Percentiles rank a stretch among this genome's conserved stretches.
Evolutionary conservation across 1,140 invertebrate genomes (phyloP).

Genomic region (Globodera ellingtonae): DNA sequence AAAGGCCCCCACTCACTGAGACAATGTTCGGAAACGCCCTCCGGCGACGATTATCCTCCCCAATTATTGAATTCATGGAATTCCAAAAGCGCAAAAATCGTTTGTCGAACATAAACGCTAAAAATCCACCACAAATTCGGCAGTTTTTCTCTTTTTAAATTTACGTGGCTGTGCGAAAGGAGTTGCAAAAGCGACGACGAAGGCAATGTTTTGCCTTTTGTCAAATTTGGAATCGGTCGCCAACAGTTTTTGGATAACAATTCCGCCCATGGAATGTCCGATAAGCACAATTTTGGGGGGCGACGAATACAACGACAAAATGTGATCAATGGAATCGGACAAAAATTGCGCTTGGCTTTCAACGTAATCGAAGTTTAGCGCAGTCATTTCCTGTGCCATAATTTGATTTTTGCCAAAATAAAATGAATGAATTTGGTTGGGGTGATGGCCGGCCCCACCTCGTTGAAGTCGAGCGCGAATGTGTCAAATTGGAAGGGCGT

Average conservation of each 20-base stretch:
- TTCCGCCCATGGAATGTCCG: constrained; percentile 56
- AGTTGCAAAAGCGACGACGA: constrained; percentile 46
- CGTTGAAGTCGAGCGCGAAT: constrained; percentile 54
- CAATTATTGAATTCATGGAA: constrained; percentile 31
- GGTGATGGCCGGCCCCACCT: constrained; percentile 25
- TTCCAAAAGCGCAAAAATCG: constrained; percentile 44
- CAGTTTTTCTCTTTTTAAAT: background rate
- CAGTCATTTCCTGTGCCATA: constrained; percentile 46
- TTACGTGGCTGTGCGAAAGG: constrained; percentile 50
- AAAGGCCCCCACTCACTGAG: constrained; percentile 49
- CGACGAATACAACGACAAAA: constrained; percentile 38
- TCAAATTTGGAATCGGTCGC: background rate
- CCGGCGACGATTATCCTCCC: no score
- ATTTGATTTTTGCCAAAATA: constrained; percentile 4
- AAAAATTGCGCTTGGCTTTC: constrained; percentile 43
- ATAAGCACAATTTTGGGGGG: constrained; percentile 46
- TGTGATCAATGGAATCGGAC: constrained; percentile 29
- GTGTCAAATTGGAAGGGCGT: constrained; percentile 53
- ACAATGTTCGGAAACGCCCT: constrained; percentile 34
- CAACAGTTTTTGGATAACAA: constrained; percentile 42
- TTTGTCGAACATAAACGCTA: constrained; percentile 42
- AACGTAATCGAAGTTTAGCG: constrained; percentile 44
- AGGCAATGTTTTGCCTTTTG: constrained; percentile 16
- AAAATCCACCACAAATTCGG: constrained; percentile 9
- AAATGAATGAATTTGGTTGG: constrained; percentile 1